phyloP scores from a whole-genome alignment of 1,140 invertebrate species.

The Caenorhabditis elegans region DNA sequence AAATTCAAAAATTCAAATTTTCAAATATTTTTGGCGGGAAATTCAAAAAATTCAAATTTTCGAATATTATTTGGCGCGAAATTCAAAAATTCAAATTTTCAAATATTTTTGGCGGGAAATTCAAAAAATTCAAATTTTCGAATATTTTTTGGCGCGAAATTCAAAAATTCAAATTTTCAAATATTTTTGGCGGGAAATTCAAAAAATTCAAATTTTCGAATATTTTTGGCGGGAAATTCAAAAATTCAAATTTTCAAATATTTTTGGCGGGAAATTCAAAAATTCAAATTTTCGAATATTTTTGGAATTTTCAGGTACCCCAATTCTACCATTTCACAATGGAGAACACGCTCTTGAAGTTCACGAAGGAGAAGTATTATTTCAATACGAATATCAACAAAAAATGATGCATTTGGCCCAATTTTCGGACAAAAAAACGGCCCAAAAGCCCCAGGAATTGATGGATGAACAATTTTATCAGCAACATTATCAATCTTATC shows the following conservation, averaged over 20 bases:
- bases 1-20: no score
- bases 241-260: neutral
- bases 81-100: no score
- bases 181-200: neutral
- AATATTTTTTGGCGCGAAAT: no score
- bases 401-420: constrained; percentile 14
- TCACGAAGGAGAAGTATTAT: constrained; percentile 1
- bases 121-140: no score
- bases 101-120: neutral
- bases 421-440: neutral
- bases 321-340: neutral
- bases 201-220: neutral
- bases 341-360: neutral
- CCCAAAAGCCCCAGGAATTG: neutral
- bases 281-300: neutral
- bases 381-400: neutral
- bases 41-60: no score
- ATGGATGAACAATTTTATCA: constrained; percentile 19
- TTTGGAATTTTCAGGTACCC: neutral
- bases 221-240: neutral
- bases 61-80: no score
- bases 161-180: no score
- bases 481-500: neutral
- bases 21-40: neutral
- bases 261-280: neutral